Evolutionary conservation across 2,888 invertebrate species (phyloP), one percentile per base, ranked within the genome.

Genomic region (Drosophila mimetica): DNA sequence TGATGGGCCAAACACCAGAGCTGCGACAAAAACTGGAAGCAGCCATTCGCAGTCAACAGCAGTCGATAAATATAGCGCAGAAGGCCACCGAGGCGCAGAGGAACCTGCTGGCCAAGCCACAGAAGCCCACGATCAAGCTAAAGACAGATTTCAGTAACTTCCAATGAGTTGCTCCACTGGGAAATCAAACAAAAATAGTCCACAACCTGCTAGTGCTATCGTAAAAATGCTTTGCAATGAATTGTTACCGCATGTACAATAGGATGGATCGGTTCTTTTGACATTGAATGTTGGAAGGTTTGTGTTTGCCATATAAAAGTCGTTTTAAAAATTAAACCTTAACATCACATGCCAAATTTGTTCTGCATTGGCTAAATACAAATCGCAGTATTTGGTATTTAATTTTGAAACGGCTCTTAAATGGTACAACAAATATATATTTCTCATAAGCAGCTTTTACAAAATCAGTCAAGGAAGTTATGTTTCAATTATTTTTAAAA

Each of bases 101-200:
- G 74, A 86, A 71, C 48, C 79, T 84, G 41, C 60, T 85, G 64
- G 81, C 89, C 53, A 91, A 90, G 73, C 93, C 92, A 85, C 92
- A 92, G 51, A 92, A 93, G 66, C 97, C 96, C 65, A 95, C 96
- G 53, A 98, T 98, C 89, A 97, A 97, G 92, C 93, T 98, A 77
- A 98, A 97, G 93, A 98, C 97, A 2, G 97, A 98, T 92, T 98
- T 98, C 91, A 97, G 97, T 88, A 97, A 98, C 92, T 98, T 98
- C 89, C 95, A 95, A 88, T 95, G 94, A 77, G 59, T 11, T 22
- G 20, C 57, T 37, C 25, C 20, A 16, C 44, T n/a, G 36, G 51
- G 11, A 39, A 32, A 13, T 18, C 37, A 47, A 37, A 36, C 11
- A 28, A 25, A 18, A 16, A 9, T 25, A 44, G 30, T 36, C 20